A percentile compares a stretch with the other conserved stretches of the same genome.
Evolutionary conservation across 2,797 vertebrate genomes (phyloP).

Genomic region (Xiphorhynchus erythropygius): DNA sequence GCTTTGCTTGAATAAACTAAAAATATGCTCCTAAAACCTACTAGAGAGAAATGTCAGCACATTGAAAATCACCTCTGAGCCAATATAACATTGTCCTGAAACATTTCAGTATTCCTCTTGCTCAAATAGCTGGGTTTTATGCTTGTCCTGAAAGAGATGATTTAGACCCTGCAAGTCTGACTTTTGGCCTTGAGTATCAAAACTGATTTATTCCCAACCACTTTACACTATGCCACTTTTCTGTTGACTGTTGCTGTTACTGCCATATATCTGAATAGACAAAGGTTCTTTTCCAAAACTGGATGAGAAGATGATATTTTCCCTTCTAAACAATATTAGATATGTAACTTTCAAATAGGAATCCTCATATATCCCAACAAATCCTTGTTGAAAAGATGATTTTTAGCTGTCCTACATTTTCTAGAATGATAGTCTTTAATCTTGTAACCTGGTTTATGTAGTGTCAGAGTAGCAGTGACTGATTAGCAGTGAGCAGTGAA

Average conservation of each 20-base stretch:
- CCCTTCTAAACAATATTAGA: not conserved
- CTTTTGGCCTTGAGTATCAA: not conserved
- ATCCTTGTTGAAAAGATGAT: not conserved
- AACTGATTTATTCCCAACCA: not conserved
- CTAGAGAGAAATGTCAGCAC: not conserved
- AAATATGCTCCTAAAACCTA: not conserved
- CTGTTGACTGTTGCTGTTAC: not conserved
- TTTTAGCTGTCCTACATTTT: not conserved
- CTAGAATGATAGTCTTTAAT: not conserved
- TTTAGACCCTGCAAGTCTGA: not conserved
- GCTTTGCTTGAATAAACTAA: not conserved
- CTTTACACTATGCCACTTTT: not conserved
- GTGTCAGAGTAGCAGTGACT: not conserved
- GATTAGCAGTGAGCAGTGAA: not conserved
- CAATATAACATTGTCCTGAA: not conserved
- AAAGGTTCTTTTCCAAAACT: not conserved
- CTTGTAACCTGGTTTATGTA: not conserved
- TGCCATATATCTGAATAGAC: not conserved
- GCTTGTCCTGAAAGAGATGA: not conserved
- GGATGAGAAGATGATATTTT: not conserved
- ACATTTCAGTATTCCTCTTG: not conserved
- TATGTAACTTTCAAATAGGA: not conserved
- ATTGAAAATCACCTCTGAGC: not conserved
- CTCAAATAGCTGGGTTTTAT: not conserved
- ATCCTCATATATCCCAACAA: not conserved